Evolutionary conservation across 2,797 vertebrate species (phyloP), one percentile per base, ranked within the genome.

Genomic region (Mallotus villosus): DNA sequence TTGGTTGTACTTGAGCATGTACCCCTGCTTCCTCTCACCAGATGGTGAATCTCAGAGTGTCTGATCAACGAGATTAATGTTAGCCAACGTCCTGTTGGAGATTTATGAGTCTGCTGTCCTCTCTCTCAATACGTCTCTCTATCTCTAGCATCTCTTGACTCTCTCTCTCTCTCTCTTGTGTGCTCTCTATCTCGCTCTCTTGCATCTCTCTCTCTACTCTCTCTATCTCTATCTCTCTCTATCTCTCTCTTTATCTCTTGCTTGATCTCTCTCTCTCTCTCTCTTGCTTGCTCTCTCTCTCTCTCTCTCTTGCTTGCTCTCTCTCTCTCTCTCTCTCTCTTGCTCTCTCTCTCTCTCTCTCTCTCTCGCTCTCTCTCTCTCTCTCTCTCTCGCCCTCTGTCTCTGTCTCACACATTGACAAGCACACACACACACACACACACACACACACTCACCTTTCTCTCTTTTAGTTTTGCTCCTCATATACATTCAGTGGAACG

Each of bases 71-170:
- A 78, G 72, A 80, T 78, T 81, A 73, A 83, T 81, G 78, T 71
- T 61, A 77, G 12, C 72, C 74, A 69, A 63, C 72, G 77, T 86
- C 81, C 74, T 75, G 80, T 76, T 76, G 60, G 72, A 80, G 80
- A 85, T 85, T 77, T 78, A 78, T 73, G 71, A 67, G 77, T 73
- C 66, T 62, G 11, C 59, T 68, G 73, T 66, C 24, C 37, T 65
- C 27, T 14, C 49, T 46, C 19, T 16, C 14, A 63, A 58, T 77
- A 51, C 53, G 34, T 63, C 17, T 37, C 25, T 64, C 34, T 65
- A 32, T 59, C 22, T 25, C 29, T 34, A 1, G 7, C n/a, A n/a
- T n/a, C n/a, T n/a, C n/a, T 62, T n/a, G n/a, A n/a, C 34, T 46
- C 34, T 62, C 58, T 63, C 27, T 57, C 55, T 59, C 16, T 19